Conservation (phyloP, 1,140 invertebrate genomes). For the Neuroterus valhalla region DNA sequence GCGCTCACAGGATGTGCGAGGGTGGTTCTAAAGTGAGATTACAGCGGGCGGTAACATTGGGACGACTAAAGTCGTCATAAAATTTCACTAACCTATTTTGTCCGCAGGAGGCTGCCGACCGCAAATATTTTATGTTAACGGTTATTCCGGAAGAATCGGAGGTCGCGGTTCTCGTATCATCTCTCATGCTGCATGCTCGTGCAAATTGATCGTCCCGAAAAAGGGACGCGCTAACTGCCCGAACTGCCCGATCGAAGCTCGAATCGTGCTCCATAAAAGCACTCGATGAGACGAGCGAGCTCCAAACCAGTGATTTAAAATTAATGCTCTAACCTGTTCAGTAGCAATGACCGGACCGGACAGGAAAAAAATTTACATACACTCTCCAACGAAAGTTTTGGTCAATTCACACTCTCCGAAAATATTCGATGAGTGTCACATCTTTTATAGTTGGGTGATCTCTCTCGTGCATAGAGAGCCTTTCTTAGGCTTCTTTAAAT, state of each 20-base stretch:
- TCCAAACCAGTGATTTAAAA: slow-evolving; percentile 1
- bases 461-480: too few relatives aligned
- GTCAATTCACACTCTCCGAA: too few relatives aligned
- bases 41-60: too few relatives aligned
- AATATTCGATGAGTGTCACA: too few relatives aligned
- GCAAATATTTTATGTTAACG: slow-evolving; percentile 23
- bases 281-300: slow-evolving; percentile 14
- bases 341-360: not conserved
- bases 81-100: slow-evolving; percentile 15
- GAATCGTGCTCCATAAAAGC: not conserved
- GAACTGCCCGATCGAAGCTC: not conserved
- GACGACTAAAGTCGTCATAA: slow-evolving; percentile 24
- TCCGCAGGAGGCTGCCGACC: not conserved
- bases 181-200: not conserved
- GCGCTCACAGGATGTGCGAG: too few relatives aligned
- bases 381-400: too few relatives aligned
- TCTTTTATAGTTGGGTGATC: too few relatives aligned
- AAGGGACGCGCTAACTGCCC: too few relatives aligned
- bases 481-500: too few relatives aligned
- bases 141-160: slow-evolving; percentile 23
- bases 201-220: too few relatives aligned
- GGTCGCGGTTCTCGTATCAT: not conserved
- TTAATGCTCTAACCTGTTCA: not conserved
- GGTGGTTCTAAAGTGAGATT: too few relatives aligned
- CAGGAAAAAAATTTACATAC: too few relatives aligned